Base-by-base conservation (phyloP, 2,888 invertebrate genomes). In the Ophion ventricosus region DNA sequence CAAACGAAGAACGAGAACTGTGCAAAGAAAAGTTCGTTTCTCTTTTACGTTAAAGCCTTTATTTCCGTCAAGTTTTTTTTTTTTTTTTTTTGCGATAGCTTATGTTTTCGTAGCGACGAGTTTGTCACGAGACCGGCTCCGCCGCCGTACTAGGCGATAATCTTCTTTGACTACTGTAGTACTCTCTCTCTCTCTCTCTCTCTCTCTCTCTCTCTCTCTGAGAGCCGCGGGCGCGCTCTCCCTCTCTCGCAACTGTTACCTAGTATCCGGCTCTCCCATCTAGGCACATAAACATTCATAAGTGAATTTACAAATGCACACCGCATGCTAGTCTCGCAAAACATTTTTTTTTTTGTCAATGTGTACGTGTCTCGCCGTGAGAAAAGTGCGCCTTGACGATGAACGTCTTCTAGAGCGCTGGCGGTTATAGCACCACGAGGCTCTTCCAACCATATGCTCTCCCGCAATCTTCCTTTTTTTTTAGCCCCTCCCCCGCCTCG, bases 51-150 rank as follows among this genome's bases (percentile, higher is more conserved):
- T 23, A 2, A n/a, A 63, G 11, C 49, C 1, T 59, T 49, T 40
- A 69, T 69, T 61, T 70, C 14, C 56, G 7, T 23, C 20, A 14
- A 3, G 11, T 25, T 56, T 69, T 43, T 73, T n/a, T n/a, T n/a
- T n/a, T n/a, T n/a, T 20, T 25, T 75, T 56, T 35, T 69, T 79
- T 63, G 70, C 57, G 70, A 69, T 35, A 54, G 10, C n/a, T 54
- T 54, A 0, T 54, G 54, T 59, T 66, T 35, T 43, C 64, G 14
- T 64, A 56, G 23, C 56, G 63, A 63, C 80, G 77, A 83, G 74
- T 84, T 84, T 79, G 81, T 84, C 84, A 78, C 81, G 81, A 63
- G 70, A 81, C 84, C 81, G 84, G 78, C 81, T 66, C 73, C 64
- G 74, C 63, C 57, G 74, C 74, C 74, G 63, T 74, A 82, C 81